phyloP scores from a whole-genome alignment of 1,140 invertebrate genomes.

The Drosophila quadrilineata region DNA sequence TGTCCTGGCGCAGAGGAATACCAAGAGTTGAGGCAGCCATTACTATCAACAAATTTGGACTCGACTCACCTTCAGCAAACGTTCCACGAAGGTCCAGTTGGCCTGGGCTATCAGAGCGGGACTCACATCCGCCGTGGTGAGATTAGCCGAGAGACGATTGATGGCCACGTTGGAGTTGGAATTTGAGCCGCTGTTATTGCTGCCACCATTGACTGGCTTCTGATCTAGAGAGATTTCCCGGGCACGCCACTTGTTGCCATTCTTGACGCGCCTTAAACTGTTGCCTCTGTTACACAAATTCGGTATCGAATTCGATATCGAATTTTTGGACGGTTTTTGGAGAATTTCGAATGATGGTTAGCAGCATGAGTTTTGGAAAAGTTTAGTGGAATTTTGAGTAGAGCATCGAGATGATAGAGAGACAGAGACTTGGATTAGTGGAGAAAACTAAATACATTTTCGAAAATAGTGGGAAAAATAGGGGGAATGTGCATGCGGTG shows the following conservation, averaged over 20 bases:
- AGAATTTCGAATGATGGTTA: slow-evolving; percentile 49
- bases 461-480: neutral
- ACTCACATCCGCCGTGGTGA: slow-evolving; percentile 76
- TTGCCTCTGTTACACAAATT: slow-evolving; percentile 84
- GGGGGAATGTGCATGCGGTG: slow-evolving; percentile 32
- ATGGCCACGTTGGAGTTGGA: slow-evolving; percentile 50
- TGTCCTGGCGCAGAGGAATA: slow-evolving; percentile 84
- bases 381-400: slow-evolving; percentile 56
- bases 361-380: slow-evolving; percentile 54
- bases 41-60: too few species aligned
- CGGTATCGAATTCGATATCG: too few species aligned
- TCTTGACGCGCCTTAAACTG: slow-evolving; percentile 84
- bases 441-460: slow-evolving; percentile 20
- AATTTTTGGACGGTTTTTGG: slow-evolving; percentile 36
- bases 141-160: slow-evolving; percentile 75
- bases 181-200: neutral
- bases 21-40: neutral
- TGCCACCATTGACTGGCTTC: slow-evolving; percentile 42
- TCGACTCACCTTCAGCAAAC: slow-evolving; percentile 91
- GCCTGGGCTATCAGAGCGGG: slow-evolving; percentile 94
- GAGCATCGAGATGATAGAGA: slow-evolving; percentile 41
- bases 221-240: slow-evolving; percentile 84
- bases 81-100: slow-evolving; percentile 99
- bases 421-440: slow-evolving; percentile 49
- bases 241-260: slow-evolving; percentile 84